A percentile compares a stretch with the other conserved stretches of the same genome.
phyloP scores from a whole-genome alignment of 2,888 invertebrate genomes.

The Cataglyphis altisquamis region DNA sequence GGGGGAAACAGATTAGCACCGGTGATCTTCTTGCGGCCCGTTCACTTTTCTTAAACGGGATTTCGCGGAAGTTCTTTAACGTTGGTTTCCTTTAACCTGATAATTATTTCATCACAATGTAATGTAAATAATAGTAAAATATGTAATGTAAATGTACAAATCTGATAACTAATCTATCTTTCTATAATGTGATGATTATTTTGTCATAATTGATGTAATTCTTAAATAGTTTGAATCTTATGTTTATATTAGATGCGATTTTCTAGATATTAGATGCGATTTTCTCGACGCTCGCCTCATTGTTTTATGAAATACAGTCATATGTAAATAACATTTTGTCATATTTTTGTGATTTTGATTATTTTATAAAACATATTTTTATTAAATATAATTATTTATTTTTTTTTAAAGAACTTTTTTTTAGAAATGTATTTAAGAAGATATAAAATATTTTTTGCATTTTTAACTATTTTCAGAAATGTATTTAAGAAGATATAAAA shows the following conservation, averaged over 20 bases:
- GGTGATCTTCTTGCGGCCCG: constrained; percentile 71
- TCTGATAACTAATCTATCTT: background rate
- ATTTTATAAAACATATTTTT: background rate
- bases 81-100: background rate
- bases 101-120: background rate
- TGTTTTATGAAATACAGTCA: background rate
- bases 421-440: background rate
- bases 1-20: constrained; percentile 84
- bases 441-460: background rate
- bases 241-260: background rate
- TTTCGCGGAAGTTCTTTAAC: constrained; percentile 50
- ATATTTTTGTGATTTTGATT: background rate
- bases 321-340: background rate
- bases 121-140: too few relatives aligned
- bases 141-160: background rate
- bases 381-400: background rate
- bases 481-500: background rate
- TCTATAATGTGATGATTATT: background rate
- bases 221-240: background rate
- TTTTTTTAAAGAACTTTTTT: background rate
- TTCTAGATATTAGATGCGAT: background rate
- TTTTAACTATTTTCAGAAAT: background rate
- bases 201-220: background rate
- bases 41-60: constrained; percentile 67
- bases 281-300: background rate